These are phyloP conservation scores for Telmatochromis sp. DNA, from an alignment of 2,113 vertebrate genomes.

Conservation along the genomic window DNA sequence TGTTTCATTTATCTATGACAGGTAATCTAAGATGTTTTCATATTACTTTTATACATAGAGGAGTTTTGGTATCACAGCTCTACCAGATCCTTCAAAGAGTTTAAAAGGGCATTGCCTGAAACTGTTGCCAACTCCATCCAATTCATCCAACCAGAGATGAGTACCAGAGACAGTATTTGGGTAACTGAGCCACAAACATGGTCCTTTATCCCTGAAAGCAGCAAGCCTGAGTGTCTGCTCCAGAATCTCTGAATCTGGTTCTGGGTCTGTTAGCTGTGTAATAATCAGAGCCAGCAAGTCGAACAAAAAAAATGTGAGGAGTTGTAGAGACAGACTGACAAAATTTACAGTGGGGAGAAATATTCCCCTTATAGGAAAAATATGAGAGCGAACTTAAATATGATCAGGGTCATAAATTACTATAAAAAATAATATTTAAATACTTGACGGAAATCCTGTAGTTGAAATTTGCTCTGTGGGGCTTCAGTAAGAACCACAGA, in stretches of 20 bases:
- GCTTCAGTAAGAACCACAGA: neutral
- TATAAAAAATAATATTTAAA: neutral
- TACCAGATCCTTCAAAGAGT: neutral
- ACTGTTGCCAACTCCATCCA: neutral
- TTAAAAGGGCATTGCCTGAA: neutral
- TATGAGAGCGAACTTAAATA: neutral
- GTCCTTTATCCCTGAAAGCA: neutral
- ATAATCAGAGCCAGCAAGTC: neutral
- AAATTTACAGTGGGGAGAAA: neutral
- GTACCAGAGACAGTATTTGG: neutral
- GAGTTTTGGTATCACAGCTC: neutral
- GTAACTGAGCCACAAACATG: neutral
- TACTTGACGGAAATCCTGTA: neutral
- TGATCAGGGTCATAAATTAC: neutral
- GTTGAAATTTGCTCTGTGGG: neutral
- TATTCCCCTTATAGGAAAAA: neutral
- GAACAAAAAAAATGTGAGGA: neutral
- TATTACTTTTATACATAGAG: neutral
- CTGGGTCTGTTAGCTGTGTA: neutral
- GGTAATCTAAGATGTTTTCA: neutral
- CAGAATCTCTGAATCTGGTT: neutral
- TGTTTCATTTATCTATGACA: neutral
- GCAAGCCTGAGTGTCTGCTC: rapidly evolving
- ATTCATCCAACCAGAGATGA: neutral
- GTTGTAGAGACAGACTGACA: neutral